phyloP scores from a whole-genome alignment of 2,888 invertebrate genomes.

The Oxyteleia sp. region DNA sequence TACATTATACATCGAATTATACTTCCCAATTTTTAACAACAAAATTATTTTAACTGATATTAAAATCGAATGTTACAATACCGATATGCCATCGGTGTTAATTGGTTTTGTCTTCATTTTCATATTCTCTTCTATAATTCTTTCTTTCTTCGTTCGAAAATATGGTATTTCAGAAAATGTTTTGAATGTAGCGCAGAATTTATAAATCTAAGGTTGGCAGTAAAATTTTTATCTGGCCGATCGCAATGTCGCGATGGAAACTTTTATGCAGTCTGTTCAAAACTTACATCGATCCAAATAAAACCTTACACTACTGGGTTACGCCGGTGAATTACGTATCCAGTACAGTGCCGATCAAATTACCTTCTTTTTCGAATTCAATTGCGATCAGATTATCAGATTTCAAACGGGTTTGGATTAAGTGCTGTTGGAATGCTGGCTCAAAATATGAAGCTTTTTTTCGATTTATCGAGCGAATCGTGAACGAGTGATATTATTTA shows the following conservation, averaged over 20 bases:
- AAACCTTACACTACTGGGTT: slow-evolving; percentile 29
- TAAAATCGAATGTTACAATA: too few species aligned
- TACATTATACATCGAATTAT: too few species aligned
- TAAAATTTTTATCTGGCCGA: slow-evolving; percentile 13
- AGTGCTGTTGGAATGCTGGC: slow-evolving; percentile 27
- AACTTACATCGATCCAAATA: slow-evolving; percentile 28
- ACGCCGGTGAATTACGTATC: slow-evolving; percentile 18
- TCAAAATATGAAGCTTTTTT: slow-evolving; percentile 31
- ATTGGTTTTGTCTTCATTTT: too few species aligned
- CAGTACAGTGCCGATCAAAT: slow-evolving; percentile 45
- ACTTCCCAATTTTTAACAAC: too few species aligned
- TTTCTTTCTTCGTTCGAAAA: too few species aligned
- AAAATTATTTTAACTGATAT: too few species aligned
- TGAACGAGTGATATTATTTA: slow-evolving; percentile 4
- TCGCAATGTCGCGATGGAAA: neutral
- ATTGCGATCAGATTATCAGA: slow-evolving; percentile 51
- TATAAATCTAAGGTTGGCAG: neutral
- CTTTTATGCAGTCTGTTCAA: slow-evolving; percentile 14
- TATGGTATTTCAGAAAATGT: neutral
- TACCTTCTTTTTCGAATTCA: slow-evolving; percentile 56
- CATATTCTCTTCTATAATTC: too few species aligned
- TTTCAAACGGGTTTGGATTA: slow-evolving; percentile 55
- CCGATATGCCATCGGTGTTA: too few species aligned
- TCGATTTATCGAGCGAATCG: neutral
- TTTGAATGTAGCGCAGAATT: neutral